phyloP scores from a whole-genome alignment of 2,797 vertebrate genomes.

The Centroberyx gerrardi region DNA sequence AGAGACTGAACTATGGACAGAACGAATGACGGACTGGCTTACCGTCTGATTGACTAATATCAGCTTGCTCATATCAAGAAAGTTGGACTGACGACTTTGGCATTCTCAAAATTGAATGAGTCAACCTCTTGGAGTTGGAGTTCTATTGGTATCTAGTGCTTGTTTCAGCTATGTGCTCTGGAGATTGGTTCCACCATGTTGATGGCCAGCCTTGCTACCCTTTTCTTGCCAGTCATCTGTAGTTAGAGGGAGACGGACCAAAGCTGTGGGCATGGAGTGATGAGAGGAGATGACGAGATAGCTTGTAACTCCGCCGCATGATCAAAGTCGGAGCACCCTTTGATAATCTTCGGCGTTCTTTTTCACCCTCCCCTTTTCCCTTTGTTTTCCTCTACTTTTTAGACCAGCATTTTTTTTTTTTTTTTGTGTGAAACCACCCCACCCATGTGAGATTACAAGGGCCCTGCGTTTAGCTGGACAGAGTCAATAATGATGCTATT shows the following conservation, averaged over 20 bases:
- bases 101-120: conserved; percentile 22
- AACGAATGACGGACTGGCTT: background rate
- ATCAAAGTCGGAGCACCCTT: conserved; percentile 75
- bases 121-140: background rate
- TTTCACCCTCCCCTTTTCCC: conserved; percentile 45
- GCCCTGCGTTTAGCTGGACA: conserved; percentile 78
- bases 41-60: background rate
- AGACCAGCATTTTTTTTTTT: conserved; percentile 41
- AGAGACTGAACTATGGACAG: background rate
- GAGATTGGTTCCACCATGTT: conserved; percentile 9
- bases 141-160: conserved; percentile 13
- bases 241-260: conserved; percentile 54
- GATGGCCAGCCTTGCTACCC: conserved; percentile 12
- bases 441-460: conserved; percentile 84
- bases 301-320: conserved; percentile 53
- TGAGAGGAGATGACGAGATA: conserved; percentile 64
- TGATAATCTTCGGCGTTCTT: conserved; percentile 51
- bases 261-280: conserved; percentile 52
- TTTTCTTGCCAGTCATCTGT: conserved; percentile 40
- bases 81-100: conserved; percentile 5
- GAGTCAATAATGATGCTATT: conserved; percentile 87
- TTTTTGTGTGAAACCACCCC: conserved; percentile 68
- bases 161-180: conserved; percentile 10
- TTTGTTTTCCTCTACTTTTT: conserved; percentile 62
- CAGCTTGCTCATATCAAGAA: conserved; percentile 1